A percentile compares a stretch with the other conserved stretches of the same genome.
Conservation (phyloP, 1,140 invertebrate genomes). For the Sycophaga agraensis region DNA sequence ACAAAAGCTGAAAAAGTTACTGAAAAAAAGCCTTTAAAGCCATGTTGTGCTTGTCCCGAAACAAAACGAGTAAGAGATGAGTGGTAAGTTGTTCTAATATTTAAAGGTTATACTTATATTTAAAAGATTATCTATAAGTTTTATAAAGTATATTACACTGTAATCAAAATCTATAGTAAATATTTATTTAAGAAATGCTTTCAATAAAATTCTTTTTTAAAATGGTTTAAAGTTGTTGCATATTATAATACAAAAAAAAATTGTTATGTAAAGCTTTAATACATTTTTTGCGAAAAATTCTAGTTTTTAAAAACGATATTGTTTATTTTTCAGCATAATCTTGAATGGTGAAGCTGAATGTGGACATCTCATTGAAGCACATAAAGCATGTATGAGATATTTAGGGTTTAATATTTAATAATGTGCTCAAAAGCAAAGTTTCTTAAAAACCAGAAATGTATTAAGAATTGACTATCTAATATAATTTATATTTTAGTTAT, state of each 20-base stretch:
- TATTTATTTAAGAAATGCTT: no score
- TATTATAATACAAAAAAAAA: no score
- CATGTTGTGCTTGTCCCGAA: constrained; percentile 97
- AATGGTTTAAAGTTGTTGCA: no score
- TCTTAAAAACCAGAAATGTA: no score
- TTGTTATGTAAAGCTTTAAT: no score
- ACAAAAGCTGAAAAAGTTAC: constrained; percentile 43
- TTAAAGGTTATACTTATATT: constrained; percentile 27
- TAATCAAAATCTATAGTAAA: no score
- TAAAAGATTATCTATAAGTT: constrained; percentile 13
- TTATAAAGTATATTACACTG: no score
- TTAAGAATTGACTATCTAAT: constrained; percentile 16
- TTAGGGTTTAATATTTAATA: constrained; percentile 91
- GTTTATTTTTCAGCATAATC: constrained; percentile 79
- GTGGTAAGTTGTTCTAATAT: constrained; percentile 67
- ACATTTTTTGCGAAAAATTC: no score
- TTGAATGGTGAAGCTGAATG: constrained; percentile 94
- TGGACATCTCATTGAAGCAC: constrained; percentile 86
- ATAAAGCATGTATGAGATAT: constrained; percentile 94
- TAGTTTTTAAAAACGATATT: no score
- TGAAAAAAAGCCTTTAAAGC: constrained; percentile 78
- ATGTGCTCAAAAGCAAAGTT: no score
- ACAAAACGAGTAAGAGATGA: constrained; percentile 88
- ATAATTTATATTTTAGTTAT: background rate
- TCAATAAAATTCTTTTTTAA: no score